Conservation (phyloP, 2,113 vertebrate genomes). For the Potamarius usumacintae region DNA sequence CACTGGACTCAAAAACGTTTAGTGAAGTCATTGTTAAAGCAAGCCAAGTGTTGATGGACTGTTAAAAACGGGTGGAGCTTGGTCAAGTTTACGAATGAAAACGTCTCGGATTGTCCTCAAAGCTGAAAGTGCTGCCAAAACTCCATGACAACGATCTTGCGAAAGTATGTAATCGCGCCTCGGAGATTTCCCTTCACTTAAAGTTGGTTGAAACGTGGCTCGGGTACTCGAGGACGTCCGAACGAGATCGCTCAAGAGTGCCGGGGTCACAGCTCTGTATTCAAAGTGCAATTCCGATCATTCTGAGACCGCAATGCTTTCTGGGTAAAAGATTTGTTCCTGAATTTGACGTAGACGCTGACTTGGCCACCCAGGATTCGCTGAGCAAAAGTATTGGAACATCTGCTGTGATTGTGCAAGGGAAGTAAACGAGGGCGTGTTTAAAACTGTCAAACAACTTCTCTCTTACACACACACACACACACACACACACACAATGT, state of each 20-base stretch:
- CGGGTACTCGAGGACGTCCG: background rate
- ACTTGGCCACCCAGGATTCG: background rate
- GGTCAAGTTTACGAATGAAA: background rate
- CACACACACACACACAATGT: slow-evolving; percentile 21
- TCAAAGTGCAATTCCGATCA: background rate
- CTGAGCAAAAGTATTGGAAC: background rate
- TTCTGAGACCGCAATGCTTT: background rate
- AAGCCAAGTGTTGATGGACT: background rate
- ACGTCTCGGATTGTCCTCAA: background rate
- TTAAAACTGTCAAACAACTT: background rate
- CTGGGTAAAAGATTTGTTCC: background rate
- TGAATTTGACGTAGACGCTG: background rate
- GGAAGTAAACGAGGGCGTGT: background rate
- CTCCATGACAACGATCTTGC: background rate
- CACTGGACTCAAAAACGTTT: background rate
- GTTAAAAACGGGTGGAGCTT: background rate
- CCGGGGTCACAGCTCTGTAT: background rate
- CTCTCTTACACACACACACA: slow-evolving; percentile 27
- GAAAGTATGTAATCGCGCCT: background rate
- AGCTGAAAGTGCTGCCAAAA: background rate
- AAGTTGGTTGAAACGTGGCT: background rate
- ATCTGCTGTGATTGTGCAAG: background rate
- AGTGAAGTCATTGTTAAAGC: too few relatives aligned
- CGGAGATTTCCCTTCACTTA: background rate
- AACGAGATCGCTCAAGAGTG: background rate